Evolutionary conservation across 1,140 invertebrate species (phyloP).

Genomic region (Trinorchestia longiramus): DNA sequence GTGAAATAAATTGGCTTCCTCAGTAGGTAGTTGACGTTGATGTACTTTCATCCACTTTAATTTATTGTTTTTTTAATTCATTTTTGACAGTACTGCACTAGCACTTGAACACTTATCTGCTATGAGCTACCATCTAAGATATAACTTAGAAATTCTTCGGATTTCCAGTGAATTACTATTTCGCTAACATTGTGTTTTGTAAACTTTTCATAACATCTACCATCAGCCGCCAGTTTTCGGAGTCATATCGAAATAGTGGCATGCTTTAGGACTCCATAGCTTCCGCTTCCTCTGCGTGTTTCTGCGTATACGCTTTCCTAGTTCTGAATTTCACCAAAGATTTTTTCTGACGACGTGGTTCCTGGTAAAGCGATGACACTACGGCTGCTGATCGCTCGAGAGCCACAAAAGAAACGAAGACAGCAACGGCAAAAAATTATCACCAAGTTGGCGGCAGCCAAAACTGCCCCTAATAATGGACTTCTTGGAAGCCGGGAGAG

Average conservation of each 20-base stretch:
- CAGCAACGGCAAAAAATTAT: constrained; percentile 38
- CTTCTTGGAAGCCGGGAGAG: constrained; percentile 15
- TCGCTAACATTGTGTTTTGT: background rate
- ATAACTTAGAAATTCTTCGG: background rate
- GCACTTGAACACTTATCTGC: background rate
- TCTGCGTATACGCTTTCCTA: background rate
- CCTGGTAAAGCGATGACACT: background rate
- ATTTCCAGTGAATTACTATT: background rate
- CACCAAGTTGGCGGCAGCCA: constrained; percentile 46
- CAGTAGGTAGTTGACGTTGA: no score
- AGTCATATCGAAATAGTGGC: background rate
- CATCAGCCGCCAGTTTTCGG: background rate
- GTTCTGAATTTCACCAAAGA: background rate
- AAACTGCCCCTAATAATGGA: constrained; percentile 37
- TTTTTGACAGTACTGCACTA: background rate
- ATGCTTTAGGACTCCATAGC: background rate
- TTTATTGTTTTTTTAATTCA: background rate
- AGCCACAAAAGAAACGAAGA: constrained; percentile 28
- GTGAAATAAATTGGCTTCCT: no score
- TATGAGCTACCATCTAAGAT: background rate
- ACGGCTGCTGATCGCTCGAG: background rate
- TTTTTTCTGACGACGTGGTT: background rate
- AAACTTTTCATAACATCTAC: background rate
- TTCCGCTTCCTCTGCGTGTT: background rate
- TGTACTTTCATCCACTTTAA: no score